phyloP scores from a whole-genome alignment of 2,888 invertebrate species.

The Drosophila pseudotakahashii region DNA sequence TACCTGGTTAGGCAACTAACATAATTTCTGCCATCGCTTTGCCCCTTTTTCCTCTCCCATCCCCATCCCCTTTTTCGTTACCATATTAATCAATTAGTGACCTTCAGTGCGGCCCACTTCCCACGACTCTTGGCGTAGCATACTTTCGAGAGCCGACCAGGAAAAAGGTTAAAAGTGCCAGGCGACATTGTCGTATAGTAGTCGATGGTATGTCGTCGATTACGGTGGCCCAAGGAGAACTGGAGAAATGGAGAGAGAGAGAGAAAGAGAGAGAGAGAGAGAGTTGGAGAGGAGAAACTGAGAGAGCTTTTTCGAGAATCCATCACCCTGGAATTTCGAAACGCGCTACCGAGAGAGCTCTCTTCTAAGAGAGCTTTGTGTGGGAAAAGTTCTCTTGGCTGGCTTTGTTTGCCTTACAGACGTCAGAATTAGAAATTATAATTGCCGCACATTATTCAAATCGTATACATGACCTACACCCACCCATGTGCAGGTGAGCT shows the following conservation, averaged over 20 bases:
- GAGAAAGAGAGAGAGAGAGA: slow-evolving; percentile 2
- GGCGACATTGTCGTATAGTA: slow-evolving; percentile 55
- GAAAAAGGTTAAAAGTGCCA: slow-evolving; percentile 76
- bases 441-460: slow-evolving; percentile 77
- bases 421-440: slow-evolving; percentile 79
- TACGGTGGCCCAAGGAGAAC: slow-evolving; percentile 18
- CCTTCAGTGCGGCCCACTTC: slow-evolving; percentile 55
- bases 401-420: slow-evolving; percentile 54
- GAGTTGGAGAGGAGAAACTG: slow-evolving; percentile 12
- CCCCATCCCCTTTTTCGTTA: slow-evolving; percentile 8
- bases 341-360: neutral
- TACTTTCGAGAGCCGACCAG: slow-evolving; percentile 52
- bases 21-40: slow-evolving; percentile 8
- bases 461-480: slow-evolving; percentile 73
- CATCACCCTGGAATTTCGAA: slow-evolving; percentile 32
- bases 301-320: slow-evolving; percentile 33
- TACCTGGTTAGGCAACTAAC: slow-evolving; percentile 16
- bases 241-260: neutral
- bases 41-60: slow-evolving; percentile 1
- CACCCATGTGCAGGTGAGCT: slow-evolving; percentile 44
- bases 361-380: slow-evolving; percentile 54
- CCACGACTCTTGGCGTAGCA: slow-evolving; percentile 46
- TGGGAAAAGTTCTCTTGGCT: slow-evolving; percentile 36
- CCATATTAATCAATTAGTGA: slow-evolving; percentile 77
- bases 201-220: slow-evolving; percentile 44